Percentiles rank a stretch among this genome's conserved stretches.
phyloP scores from a whole-genome alignment of 2,888 invertebrate genomes.

The Parascotia fuliginaria region DNA sequence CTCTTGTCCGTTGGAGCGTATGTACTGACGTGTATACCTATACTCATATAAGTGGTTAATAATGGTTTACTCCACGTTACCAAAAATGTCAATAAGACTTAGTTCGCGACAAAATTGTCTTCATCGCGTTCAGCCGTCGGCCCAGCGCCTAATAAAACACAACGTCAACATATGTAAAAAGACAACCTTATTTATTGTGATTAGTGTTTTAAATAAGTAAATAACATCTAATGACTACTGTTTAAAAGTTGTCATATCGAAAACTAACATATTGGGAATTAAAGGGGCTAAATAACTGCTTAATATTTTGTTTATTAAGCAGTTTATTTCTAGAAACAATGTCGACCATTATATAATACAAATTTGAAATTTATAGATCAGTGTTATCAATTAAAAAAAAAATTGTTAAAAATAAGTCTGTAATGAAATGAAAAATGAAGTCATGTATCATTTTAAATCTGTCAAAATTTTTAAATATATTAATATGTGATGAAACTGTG shows the following conservation, averaged over 20 bases:
- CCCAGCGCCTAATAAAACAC: too few relatives aligned
- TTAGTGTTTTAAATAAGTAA: constrained; percentile 44
- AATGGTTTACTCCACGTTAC: too few relatives aligned
- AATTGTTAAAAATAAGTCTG: constrained; percentile 22
- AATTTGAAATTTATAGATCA: not conserved
- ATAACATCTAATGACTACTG: constrained; percentile 45
- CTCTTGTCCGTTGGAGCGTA: too few relatives aligned
- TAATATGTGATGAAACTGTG: constrained; percentile 30
- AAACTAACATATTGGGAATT: constrained; percentile 5
- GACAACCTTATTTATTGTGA: constrained; percentile 61
- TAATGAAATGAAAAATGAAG: too few relatives aligned
- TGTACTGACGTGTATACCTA: too few relatives aligned
- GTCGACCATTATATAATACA: constrained; percentile 18
- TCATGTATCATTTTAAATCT: constrained; percentile 6
- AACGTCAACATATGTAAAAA: constrained; percentile 60
- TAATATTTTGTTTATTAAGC: constrained; percentile 1
- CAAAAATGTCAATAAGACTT: too few relatives aligned
- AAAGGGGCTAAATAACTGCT: not conserved
- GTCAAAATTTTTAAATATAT: not conserved
- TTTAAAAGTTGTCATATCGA: constrained; percentile 33
- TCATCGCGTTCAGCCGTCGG: too few relatives aligned
- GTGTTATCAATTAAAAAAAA: constrained; percentile 8
- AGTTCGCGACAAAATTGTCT: too few relatives aligned
- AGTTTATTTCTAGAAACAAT: constrained; percentile 22
- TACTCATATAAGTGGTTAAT: too few relatives aligned